Percentiles rank a stretch among this genome's conserved stretches.
Evolutionary conservation across 2,113 vertebrate species (phyloP).

Genomic region (Nanorana parkeri): DNA sequence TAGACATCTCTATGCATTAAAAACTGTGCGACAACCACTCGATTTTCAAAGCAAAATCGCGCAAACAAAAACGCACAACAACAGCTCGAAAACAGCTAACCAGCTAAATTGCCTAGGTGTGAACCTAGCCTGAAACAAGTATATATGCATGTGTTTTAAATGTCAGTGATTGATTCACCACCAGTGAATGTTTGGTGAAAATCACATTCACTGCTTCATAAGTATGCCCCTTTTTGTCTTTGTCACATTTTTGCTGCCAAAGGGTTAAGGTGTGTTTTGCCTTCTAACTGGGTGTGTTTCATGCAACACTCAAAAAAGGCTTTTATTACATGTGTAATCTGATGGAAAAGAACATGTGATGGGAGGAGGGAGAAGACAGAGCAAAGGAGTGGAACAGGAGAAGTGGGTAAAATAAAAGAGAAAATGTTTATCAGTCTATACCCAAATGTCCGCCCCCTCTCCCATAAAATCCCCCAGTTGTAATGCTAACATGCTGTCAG

Average conservation of each 20-base stretch:
- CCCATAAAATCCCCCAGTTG: background rate
- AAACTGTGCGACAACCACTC: too few relatives aligned
- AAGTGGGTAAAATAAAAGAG: background rate
- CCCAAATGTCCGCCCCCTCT: background rate
- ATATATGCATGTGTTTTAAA: too few relatives aligned
- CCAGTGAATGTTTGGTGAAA: too few relatives aligned
- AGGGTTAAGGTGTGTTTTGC: slow-evolving; percentile 30
- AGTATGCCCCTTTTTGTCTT: too few relatives aligned
- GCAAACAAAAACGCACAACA: too few relatives aligned
- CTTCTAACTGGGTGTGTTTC: slow-evolving; percentile 41
- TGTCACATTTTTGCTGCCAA: background rate
- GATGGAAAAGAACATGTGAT: slow-evolving; percentile 39
- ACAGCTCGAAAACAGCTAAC: too few relatives aligned
- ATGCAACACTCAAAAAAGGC: slow-evolving; percentile 38
- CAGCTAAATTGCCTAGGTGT: too few relatives aligned
- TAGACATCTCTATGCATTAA: too few relatives aligned
- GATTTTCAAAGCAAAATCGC: too few relatives aligned
- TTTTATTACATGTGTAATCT: slow-evolving; percentile 46
- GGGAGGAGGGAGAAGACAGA: slow-evolving; percentile 2
- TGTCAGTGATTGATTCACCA: too few relatives aligned
- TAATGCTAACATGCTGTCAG: background rate
- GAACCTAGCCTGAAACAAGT: too few relatives aligned
- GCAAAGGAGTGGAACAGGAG: background rate
- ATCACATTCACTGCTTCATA: too few relatives aligned
- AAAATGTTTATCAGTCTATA: background rate